phyloP scores from a whole-genome alignment of 2,113 vertebrate genomes.

The Sakesphorus luctuosus region DNA sequence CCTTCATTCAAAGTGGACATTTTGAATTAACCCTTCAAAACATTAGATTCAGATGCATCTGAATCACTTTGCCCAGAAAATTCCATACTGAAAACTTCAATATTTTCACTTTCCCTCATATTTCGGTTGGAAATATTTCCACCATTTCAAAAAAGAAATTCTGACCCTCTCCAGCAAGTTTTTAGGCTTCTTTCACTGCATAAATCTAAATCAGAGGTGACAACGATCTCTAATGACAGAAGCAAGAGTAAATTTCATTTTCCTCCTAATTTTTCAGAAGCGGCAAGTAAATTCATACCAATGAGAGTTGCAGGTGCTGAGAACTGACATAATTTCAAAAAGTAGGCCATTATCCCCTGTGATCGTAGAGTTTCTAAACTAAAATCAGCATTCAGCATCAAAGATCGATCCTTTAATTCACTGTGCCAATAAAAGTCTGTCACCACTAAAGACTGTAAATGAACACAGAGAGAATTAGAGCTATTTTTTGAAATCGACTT shows the following conservation, averaged over 20 bases:
- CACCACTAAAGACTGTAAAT: background rate
- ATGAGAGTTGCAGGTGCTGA: background rate
- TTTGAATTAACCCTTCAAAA: background rate
- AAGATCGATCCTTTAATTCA: background rate
- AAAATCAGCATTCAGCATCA: background rate
- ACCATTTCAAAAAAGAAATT: constrained; percentile 10
- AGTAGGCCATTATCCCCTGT: background rate
- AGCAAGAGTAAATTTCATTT: background rate
- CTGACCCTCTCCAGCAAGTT: background rate
- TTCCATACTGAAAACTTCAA: background rate
- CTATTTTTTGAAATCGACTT: background rate
- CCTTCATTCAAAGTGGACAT: background rate
- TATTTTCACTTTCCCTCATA: background rate
- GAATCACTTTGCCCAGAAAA: background rate
- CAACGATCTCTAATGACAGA: background rate
- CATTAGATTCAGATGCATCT: background rate
- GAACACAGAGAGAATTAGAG: background rate
- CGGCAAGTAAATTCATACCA: background rate
- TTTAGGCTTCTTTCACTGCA: background rate
- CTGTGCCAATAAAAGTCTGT: background rate
- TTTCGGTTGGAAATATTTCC: background rate
- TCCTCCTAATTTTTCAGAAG: background rate
- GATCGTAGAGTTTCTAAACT: background rate
- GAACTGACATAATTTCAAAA: background rate
- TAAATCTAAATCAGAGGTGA: constrained; percentile 7